These are phyloP conservation scores for Cataglyphis cursor DNA, from an alignment of 2,888 invertebrate species.

Conservation along the genomic window DNA sequence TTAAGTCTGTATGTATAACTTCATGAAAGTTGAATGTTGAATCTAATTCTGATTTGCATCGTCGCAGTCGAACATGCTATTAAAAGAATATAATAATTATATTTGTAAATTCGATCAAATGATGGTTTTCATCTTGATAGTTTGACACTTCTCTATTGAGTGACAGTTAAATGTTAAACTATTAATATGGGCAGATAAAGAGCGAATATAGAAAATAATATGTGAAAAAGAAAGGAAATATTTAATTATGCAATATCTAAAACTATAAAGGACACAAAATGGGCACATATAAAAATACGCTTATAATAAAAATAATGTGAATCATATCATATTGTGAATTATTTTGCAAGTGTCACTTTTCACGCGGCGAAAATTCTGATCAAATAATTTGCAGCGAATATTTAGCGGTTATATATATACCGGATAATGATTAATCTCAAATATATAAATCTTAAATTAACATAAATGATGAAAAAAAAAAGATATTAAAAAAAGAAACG, in stretches of 20 bases:
- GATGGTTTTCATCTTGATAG: slow-evolving; percentile 26
- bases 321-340: neutral
- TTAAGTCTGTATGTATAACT: slow-evolving; percentile 31
- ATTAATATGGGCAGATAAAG: neutral
- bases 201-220: neutral
- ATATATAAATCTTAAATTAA: neutral
- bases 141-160: neutral
- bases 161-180: slow-evolving; percentile 4
- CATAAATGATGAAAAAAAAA: neutral
- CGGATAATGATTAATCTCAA: neutral
- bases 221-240: neutral
- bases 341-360: neutral
- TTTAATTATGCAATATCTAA: neutral
- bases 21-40: slow-evolving; percentile 15
- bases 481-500: neutral
- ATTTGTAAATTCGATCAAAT: slow-evolving; percentile 31
- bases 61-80: slow-evolving; percentile 2
- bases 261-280: neutral
- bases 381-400: neutral
- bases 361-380: neutral
- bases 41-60: neutral
- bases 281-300: neutral
- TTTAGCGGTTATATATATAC: neutral
- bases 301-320: neutral
- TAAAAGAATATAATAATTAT: slow-evolving; percentile 19